phyloP scores from a whole-genome alignment of 2,888 invertebrate species.

The Rotaria socialis region DNA sequence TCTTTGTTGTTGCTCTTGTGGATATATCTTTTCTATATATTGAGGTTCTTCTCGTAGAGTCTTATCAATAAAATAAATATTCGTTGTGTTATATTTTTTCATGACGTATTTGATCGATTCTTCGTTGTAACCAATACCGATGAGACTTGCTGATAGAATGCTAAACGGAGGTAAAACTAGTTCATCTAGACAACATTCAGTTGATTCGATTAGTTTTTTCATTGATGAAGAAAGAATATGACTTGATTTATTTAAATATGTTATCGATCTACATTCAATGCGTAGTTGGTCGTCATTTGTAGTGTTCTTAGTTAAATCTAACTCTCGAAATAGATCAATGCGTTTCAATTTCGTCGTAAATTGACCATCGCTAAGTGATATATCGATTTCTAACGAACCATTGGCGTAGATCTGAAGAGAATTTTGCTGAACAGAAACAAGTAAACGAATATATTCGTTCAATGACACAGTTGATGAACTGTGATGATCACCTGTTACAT shows the following conservation, averaged over 20 bases:
- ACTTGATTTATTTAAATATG: background rate
- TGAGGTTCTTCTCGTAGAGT: background rate
- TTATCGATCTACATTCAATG: conserved; percentile 6
- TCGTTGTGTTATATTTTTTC: background rate
- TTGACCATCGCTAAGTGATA: background rate
- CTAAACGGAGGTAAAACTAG: background rate
- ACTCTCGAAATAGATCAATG: background rate
- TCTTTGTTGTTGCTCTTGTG: background rate
- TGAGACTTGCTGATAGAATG: background rate
- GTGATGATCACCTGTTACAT: background rate
- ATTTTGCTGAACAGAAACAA: background rate
- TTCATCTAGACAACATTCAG: background rate
- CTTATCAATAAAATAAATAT: background rate
- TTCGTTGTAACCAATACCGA: background rate
- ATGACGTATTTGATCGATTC: background rate
- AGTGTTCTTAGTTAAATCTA: background rate
- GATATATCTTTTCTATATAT: background rate
- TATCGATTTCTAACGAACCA: background rate
- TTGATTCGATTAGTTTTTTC: background rate
- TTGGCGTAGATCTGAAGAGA: background rate
- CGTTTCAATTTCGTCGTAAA: background rate
- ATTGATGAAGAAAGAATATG: background rate
- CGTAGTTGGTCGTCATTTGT: background rate
- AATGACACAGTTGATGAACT: background rate
- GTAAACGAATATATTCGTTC: background rate